Conservation (phyloP, 2,113 vertebrate genomes). For the Halichoeres trimaculatus region DNA sequence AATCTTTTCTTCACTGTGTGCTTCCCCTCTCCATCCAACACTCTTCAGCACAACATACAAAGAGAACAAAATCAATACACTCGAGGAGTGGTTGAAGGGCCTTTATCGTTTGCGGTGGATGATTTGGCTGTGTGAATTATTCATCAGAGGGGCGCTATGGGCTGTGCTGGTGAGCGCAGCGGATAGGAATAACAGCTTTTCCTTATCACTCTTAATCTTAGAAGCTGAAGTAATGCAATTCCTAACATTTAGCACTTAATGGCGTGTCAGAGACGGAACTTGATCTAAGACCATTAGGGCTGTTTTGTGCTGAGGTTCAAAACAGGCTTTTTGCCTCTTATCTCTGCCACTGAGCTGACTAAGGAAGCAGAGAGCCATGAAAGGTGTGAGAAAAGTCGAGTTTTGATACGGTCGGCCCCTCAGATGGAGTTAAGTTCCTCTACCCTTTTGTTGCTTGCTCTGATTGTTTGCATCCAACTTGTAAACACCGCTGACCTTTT, state of each 20-base stretch:
- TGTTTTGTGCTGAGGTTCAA: constrained; percentile 85
- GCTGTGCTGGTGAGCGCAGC: constrained; percentile 83
- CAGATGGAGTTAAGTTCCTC: constrained; percentile 22
- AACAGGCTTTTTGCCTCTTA: constrained; percentile 77
- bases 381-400: constrained; percentile 66
- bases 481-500: constrained; percentile 13
- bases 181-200: constrained; percentile 87
- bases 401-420: constrained; percentile 45
- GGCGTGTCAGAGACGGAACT: constrained; percentile 83
- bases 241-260: constrained; percentile 91
- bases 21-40: constrained; percentile 75
- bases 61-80: constrained; percentile 87
- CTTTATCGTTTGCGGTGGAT: constrained; percentile 88
- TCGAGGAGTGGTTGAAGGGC: constrained; percentile 87
- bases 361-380: constrained; percentile 49
- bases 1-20: constrained; percentile 67
- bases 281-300: constrained; percentile 86
- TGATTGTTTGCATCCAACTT: not conserved
- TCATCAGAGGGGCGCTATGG: constrained; percentile 86
- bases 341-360: constrained; percentile 65
- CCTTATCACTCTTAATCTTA: constrained; percentile 91
- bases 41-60: constrained; percentile 78
- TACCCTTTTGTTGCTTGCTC: not conserved
- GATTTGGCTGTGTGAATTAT: constrained; percentile 93
- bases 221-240: constrained; percentile 87